Evolutionary conservation across 2,113 vertebrate genomes (phyloP).

Genomic region (Halichoerus grypus): DNA sequence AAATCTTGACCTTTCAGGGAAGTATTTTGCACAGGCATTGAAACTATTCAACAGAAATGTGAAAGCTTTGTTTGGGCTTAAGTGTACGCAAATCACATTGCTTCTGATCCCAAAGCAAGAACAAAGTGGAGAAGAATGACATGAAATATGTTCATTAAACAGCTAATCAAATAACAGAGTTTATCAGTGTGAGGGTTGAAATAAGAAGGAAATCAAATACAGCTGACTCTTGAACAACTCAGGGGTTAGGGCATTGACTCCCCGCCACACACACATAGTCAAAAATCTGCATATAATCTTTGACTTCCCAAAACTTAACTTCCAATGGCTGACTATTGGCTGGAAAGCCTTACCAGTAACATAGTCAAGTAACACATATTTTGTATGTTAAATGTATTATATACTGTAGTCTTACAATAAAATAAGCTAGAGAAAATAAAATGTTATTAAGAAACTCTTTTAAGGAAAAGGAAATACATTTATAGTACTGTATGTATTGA

Average conservation of each 20-base stretch:
- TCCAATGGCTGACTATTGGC: not conserved
- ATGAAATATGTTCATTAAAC: not conserved
- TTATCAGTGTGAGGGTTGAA: conserved; percentile 91
- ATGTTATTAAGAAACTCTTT: not conserved
- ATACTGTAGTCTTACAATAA: not conserved
- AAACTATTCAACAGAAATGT: not conserved
- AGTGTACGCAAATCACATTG: not conserved
- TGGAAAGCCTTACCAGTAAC: not conserved
- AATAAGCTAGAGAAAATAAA: not conserved
- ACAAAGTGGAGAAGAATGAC: not conserved
- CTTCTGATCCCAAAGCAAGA: not conserved
- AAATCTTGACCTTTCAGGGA: not conserved
- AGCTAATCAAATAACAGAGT: not conserved
- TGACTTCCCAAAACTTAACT: not conserved
- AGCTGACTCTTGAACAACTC: not conserved
- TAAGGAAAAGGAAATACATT: not conserved
- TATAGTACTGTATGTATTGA: not conserved
- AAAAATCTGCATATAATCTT: not conserved
- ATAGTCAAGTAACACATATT: not conserved
- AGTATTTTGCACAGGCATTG: not conserved
- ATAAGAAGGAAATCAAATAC: conserved; percentile 94
- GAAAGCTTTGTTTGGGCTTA: not conserved
- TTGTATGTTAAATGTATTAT: not conserved
- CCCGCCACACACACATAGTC: not conserved
- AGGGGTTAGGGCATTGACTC: not conserved